Conservation (phyloP, 2,113 vertebrate species). For the Oreocharis arfaki region DNA sequence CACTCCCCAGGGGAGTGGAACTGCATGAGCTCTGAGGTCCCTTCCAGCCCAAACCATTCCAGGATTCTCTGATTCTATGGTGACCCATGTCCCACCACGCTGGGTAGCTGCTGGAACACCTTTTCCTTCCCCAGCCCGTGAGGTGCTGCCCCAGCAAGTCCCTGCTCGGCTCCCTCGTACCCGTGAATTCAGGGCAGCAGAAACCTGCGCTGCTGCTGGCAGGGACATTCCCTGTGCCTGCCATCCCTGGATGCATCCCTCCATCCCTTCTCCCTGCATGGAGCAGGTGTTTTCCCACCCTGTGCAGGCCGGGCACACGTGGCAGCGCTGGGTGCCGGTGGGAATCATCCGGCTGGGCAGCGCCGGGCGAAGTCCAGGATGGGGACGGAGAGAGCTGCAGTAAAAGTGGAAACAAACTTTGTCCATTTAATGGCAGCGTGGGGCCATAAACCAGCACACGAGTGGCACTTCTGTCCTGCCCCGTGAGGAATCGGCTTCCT, state of each 20-base stretch:
- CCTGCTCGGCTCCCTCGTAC: accelerated
- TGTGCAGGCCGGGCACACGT: accelerated
- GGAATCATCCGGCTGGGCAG: not conserved
- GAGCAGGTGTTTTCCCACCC: not conserved
- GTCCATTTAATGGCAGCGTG: not conserved
- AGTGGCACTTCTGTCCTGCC: not conserved
- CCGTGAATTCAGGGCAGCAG: not conserved
- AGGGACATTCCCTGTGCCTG: not conserved
- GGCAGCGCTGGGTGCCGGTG: accelerated
- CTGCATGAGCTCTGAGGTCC: too few species aligned
- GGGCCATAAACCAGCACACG: not conserved
- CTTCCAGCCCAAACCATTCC: not conserved
- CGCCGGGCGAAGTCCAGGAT: not conserved
- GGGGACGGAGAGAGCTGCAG: not conserved
- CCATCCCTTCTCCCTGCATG: accelerated
- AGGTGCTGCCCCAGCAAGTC: not conserved
- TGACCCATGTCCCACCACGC: not conserved
- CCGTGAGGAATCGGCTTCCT: accelerated
- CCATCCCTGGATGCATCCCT: accelerated
- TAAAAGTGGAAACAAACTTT: not conserved
- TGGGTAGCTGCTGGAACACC: not conserved
- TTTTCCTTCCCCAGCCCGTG: not conserved
- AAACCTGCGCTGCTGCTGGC: accelerated
- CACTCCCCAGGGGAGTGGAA: not conserved
- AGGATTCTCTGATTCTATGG: not conserved